Conservation (phyloP, 2,888 invertebrate genomes). For the Chymomyza amoena region DNA sequence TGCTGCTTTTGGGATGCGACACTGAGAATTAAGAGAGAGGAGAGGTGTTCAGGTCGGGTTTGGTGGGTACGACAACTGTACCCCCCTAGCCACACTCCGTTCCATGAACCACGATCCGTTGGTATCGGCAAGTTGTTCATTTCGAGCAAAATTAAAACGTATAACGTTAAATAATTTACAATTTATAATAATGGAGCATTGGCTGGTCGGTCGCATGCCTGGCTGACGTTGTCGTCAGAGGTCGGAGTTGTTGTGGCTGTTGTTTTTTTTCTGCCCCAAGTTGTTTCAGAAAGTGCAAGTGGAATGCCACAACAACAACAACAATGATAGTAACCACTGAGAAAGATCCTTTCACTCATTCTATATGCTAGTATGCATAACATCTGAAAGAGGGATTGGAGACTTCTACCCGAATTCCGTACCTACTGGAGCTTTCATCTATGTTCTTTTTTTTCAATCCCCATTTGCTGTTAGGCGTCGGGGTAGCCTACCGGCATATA, state of each 20-base stretch:
- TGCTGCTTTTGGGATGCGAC: slow-evolving; percentile 1
- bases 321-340: background rate
- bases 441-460: too few species aligned
- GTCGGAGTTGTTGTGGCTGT: background rate
- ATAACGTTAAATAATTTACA: slow-evolving; percentile 54
- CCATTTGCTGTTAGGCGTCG: too few species aligned
- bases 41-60: background rate
- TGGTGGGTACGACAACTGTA: background rate
- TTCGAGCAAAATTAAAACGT: slow-evolving; percentile 31
- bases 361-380: background rate
- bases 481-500: too few species aligned
- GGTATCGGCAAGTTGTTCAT: slow-evolving; percentile 22
- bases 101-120: slow-evolving; percentile 20
- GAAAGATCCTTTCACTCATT: background rate
- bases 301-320: background rate
- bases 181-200: slow-evolving; percentile 41
- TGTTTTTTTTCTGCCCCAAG: background rate
- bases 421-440: too few species aligned
- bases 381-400: too few species aligned
- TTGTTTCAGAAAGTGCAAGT: background rate
- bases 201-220: slow-evolving; percentile 23
- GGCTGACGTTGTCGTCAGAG: background rate
- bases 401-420: too few species aligned
- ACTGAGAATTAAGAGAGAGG: background rate
- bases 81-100: background rate